Base-by-base conservation (phyloP, 1,140 invertebrate genomes). In the Eupristina koningsbergeri region DNA sequence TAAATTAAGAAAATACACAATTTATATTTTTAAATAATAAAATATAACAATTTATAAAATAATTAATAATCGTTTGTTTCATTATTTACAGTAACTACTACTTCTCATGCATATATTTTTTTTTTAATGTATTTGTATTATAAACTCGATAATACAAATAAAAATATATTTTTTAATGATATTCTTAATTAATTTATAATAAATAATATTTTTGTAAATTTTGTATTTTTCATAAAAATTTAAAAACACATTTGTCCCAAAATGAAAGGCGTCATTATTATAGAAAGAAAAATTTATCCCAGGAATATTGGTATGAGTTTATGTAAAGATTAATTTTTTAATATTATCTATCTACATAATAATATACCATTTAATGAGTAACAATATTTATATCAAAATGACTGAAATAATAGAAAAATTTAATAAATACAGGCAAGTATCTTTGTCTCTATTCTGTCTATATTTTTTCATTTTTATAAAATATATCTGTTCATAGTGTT, bases 1-100 rank as follows among this genome's bases (percentile, higher is more conserved):
- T 64, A 64, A 64, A n/a, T 64, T 64, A 64, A 31, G 29, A 64
- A 64, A 64, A n/a, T n/a, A n/a, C n/a, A n/a, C 29, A 64, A 11
- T 34, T 8, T 64, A 64, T 15, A 64, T 26, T 53, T 53, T 53
- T 58, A 58, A 58, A 26, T n/a, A n/a, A n/a, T n/a, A n/a, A n/a
- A n/a, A n/a, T n/a, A n/a, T n/a, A n/a, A n/a, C n/a, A n/a, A n/a
- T 58, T 26, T 26, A 58, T 26, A 58, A 6, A 58, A 58, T 3
- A 58, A 26, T 2, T 2, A 50, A 50, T 15, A 2, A 15, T 50
- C 26, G 53, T 6, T 58, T 58, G 26, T 58, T 0, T 58, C 22
- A 58, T 26, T 58, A 58, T 26, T 26, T 26, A 58, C 22, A 26
- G 26, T 58, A 26, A 22, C 26, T 26, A 26, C 22, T 26, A 13